Evolutionary conservation across 2,888 invertebrate species (phyloP), one percentile per base, ranked within the genome.

Genomic region (Parthenolecanium corni): DNA sequence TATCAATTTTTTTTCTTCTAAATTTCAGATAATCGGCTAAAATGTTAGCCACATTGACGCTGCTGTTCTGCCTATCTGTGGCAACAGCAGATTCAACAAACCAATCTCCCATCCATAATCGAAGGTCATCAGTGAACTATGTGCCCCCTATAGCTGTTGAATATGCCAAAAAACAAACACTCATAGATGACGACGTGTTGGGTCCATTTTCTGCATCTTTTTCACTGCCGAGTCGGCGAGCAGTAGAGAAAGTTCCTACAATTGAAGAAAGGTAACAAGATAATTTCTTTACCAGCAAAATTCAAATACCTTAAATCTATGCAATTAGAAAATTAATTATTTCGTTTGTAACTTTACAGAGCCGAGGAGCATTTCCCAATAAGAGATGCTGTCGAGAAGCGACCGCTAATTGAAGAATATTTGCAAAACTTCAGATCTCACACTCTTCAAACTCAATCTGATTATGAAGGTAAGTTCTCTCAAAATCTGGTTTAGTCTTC

Each of bases 381-480:
- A 47, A 77, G 86, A 69, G 85, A 85, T 71, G 82, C 86, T 0
- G 85, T 86, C 0, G 85, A 86, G 71, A 74, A 51, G 70, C 72
- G 47, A 11, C 65, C 53, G 18, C 65, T 65, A 4, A 61, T 57
- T 12, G 36, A 44, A 14, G 21, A 16, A 20, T 57, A 46, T 20
- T 31, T 57, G 18, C 24, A 57, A 20, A 46, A 57, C 20, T 57
- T 47, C 12, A 46, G 25, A 47, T 47, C 57, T 2, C 46, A 57
- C 21, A 49, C 49, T 18, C 49, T 57, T 18, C 46, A 57, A 24
- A 47, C 44, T 20, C 47, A 57, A 31, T 16, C 49, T 12, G 23
- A 18, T 11, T 21, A 18, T 11, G 49, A 49, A 49, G 49, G 49
- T 49, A 31, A 31, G 9, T 9, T 31, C n/a, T n/a, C n/a, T n/a